Base-by-base conservation (phyloP, 1,140 invertebrate genomes). In the Tribolium castaneum region DNA sequence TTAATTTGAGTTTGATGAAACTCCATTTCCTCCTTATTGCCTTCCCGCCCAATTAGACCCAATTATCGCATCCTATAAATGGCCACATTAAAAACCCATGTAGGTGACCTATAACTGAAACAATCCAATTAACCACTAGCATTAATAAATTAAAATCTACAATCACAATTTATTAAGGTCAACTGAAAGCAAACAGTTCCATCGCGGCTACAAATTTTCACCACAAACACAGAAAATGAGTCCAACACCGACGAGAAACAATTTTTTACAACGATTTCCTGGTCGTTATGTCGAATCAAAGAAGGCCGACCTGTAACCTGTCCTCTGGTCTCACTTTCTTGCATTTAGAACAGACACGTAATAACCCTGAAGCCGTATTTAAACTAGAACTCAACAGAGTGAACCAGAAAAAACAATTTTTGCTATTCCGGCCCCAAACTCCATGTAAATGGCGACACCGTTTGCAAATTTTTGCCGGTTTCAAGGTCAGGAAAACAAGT, bases 111-210 rank as follows among this genome's bases (percentile, higher is more conserved):
- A 59, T 22, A 22, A 59, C 10, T 12, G 25, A 59, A 59, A 12
- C 10, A 19, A 59, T 59, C 54, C 19, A 59, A 59, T 59, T 59
- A 59, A 25, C 10, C 22, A 59, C 54, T 22, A 25, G 25, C 54
- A 59, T 59, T 59, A 59, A 19, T 59, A 59, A 30, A 34, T 30
- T 59, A 19, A 59, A 59, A 30, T 12, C 30, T 59, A 19, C 19
- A 59, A 22, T 59, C 54, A 59, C 13, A 52, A 52, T 52, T 52
- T 59, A 59, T 59, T 59, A 59, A 59, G 54, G 54, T 59, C 54
- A 59, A 59, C 22, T 59, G 54, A 59, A 59, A 59, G 54, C 14
- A 52, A 52, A 14, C 51, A 52, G 12, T 52, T 52, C 13, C 16
- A 52, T 52, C 12, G 51, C 51, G 4, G n/a, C 39, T 10, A 30